These are phyloP conservation scores for Nematopogon swammerdamellus DNA, from an alignment of 2,888 invertebrate species.

Conservation along the genomic window DNA sequence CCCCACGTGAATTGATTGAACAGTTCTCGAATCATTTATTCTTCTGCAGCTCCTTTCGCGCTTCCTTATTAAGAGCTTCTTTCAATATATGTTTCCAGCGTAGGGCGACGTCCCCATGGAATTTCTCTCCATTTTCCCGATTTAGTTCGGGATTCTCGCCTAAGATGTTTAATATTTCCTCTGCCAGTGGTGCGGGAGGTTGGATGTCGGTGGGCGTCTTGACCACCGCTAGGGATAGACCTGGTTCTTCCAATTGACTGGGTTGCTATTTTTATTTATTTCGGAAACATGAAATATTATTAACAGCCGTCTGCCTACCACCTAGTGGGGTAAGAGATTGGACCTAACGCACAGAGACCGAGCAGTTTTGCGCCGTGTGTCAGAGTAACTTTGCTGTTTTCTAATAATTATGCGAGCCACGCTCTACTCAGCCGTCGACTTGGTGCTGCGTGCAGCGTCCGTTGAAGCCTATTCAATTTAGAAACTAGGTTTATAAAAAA, in stretches of 20 bases:
- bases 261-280: no score
- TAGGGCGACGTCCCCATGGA: not conserved
- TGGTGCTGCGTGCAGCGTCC: not conserved
- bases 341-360: no score
- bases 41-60: not conserved
- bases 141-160: not conserved
- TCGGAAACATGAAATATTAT: no score
- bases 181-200: not conserved
- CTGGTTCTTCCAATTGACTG: no score
- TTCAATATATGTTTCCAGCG: not conserved
- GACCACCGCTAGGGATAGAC: not conserved
- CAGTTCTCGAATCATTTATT: no score
- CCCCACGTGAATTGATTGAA: no score
- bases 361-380: no score
- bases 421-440: no score
- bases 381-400: no score
- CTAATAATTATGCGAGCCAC: no score
- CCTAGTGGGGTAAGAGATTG: no score
- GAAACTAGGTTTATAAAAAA: not conserved
- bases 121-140: not conserved
- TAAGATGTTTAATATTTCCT: not conserved
- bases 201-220: not conserved
- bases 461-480: not conserved
- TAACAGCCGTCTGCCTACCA: no score
- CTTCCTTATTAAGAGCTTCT: not conserved